Conservation (phyloP, 1,140 invertebrate species). For the Apis laboriosa region DNA sequence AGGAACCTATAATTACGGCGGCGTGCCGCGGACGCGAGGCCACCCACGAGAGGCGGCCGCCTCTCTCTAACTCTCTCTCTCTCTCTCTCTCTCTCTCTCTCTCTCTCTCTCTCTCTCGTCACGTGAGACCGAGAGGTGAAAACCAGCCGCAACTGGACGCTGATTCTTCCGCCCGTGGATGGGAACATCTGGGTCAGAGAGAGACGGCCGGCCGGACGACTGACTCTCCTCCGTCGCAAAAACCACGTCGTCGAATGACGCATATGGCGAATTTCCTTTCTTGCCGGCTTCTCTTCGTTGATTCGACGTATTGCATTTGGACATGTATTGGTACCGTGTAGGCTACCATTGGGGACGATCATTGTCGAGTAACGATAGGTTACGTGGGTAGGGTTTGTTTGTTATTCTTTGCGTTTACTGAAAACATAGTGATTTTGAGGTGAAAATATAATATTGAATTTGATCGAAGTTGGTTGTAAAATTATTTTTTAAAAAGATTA, state of each 20-base stretch:
- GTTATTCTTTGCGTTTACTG: too few relatives aligned
- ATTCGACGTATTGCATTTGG: too few relatives aligned
- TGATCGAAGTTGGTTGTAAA: too few relatives aligned
- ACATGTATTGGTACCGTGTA: too few relatives aligned
- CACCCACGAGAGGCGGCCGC: conserved; percentile 72
- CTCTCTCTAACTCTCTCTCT: conserved; percentile 16
- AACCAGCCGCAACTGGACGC: conserved; percentile 22
- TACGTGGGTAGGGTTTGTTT: too few relatives aligned
- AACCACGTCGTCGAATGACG: background rate
- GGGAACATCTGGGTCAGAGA: conserved; percentile 44
- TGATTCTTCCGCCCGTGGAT: conserved; percentile 23
- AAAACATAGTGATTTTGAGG: too few relatives aligned
- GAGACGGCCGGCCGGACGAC: background rate
- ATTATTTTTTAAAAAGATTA: too few relatives aligned
- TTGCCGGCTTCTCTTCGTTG: background rate
- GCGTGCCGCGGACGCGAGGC: conserved; percentile 70
- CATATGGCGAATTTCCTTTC: background rate
- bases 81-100: too few relatives aligned
- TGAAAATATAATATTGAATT: too few relatives aligned
- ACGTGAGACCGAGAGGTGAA: conserved; percentile 42
- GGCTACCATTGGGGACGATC: too few relatives aligned
- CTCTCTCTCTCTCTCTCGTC: conserved; percentile 26
- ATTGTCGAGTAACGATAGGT: too few relatives aligned
- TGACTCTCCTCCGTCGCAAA: background rate
- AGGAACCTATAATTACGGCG: conserved; percentile 80